phyloP scores from a whole-genome alignment of 1,140 invertebrate genomes.

The Brachionus koreanus region DNA sequence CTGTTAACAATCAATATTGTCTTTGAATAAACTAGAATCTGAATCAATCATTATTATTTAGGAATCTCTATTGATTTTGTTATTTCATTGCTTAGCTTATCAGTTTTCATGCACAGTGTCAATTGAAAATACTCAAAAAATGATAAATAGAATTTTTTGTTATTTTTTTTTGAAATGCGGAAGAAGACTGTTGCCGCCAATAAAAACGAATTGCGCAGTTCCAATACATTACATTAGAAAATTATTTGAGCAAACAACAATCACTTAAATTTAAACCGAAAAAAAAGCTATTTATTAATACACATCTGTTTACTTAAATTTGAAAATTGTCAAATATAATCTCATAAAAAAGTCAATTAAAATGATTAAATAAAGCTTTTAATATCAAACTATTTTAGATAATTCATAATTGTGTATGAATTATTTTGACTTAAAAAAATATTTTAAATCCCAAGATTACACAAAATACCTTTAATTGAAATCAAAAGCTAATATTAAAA shows the following conservation, averaged over 20 bases:
- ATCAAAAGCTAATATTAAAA: no score
- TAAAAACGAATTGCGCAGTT: background rate
- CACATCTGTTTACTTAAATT: background rate
- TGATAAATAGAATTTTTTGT: background rate
- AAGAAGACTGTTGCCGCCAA: background rate
- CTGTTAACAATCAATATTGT: no score
- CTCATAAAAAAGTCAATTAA: background rate
- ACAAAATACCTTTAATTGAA: no score
- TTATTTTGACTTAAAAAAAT: no score
- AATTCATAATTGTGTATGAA: background rate
- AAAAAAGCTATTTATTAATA: background rate
- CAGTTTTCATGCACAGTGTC: background rate
- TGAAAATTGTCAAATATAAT: background rate
- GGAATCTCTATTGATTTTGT: no score
- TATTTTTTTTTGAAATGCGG: background rate
- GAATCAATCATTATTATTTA: no score
- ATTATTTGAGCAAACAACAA: background rate
- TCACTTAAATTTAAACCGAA: background rate
- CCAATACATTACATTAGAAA: background rate
- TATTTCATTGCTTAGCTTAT: no score
- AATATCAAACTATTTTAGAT: background rate
- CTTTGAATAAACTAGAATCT: no score
- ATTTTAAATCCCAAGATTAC: no score
- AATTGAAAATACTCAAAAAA: background rate
- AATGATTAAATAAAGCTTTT: background rate